Base-by-base conservation (phyloP, 2,113 vertebrate species). In the Salvelinus alpinus region DNA sequence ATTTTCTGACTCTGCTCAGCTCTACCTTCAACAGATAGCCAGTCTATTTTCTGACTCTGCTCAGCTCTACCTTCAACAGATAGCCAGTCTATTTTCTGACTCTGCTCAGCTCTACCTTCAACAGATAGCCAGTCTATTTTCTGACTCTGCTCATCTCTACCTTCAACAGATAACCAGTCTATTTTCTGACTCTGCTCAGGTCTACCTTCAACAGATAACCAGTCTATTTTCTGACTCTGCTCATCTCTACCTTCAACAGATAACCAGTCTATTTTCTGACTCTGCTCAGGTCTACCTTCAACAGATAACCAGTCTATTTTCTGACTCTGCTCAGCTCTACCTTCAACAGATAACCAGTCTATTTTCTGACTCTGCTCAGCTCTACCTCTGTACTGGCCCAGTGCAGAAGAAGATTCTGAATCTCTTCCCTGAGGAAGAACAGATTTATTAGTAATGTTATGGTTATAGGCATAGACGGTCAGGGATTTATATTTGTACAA, bases 281-380 rank as follows among this genome's bases (percentile, higher is more conserved):
- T 29, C 27, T 29, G 27, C 27, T 29, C 27, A 29, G 27, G 2
- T 29, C 27, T 29, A 29, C 27, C 3, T 29, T 29, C 27, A 29
- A 29, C 27, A 29, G 27, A 29, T 29, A 29, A 29, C 27, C 27
- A 29, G 27, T 29, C 3, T 29, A 29, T 29, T 29, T 29, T 29
- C 27, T 29, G 0, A 4, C 27, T 29, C 27, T 4, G 27, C 27
- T 29, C 34, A 91, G 80, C 80, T 92, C 83, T n/a, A 81, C 68
- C 57, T 83, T 83, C 4, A 88, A 78, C 57, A 87, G 60, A 1
- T 80, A 75, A 8, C 77, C 77, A 60, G 77, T 74, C 13, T 88
- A 87, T n/a, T 14, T 80, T 89, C 88, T 84, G 24, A 82, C n/a
- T 67, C n/a, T 91, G 77, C 78, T 72, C 74, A 88, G 80, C 29